Percentiles rank a stretch among this genome's conserved stretches.
Evolutionary conservation across 35 echinoderm and acorn worm species (phyloP).

Genomic region (Ophiothrix spiculata): DNA sequence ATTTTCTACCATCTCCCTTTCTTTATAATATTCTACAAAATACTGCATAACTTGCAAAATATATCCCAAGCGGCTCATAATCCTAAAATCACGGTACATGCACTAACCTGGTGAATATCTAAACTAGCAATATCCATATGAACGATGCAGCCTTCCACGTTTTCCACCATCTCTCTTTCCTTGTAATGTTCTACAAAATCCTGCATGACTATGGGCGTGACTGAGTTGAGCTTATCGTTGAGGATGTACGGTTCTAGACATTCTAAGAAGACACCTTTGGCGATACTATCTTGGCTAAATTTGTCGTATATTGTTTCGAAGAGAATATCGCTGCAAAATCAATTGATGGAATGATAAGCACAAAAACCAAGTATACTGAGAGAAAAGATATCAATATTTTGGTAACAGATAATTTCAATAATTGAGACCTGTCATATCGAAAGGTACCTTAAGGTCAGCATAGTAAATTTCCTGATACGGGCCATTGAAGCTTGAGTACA

Average conservation of each 20-base stretch:
- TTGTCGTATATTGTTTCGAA: conserved; percentile 84
- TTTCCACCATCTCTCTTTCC: conserved; percentile 76
- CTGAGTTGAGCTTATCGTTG: conserved; percentile 78
- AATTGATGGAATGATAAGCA: not conserved
- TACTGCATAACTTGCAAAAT: conserved; percentile 94
- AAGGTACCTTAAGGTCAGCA: no score
- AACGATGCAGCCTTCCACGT: conserved; percentile 94
- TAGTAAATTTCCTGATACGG: no score
- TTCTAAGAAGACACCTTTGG: conserved; percentile 90
- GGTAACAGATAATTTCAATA: not conserved
- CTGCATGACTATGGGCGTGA: conserved; percentile 80
- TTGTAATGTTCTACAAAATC: conserved; percentile 95
- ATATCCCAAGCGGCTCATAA: no score
- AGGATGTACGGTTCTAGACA: conserved; percentile 97
- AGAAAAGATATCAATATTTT: not conserved
- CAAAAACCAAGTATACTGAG: not conserved
- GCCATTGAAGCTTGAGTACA: no score
- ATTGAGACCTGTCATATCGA: no score
- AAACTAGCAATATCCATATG: conserved; percentile 94
- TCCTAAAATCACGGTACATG: no score
- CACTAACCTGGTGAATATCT: conserved; percentile 91
- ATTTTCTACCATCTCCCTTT: conserved; percentile 79
- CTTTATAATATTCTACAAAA: conserved; percentile 87
- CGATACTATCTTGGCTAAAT: conserved; percentile 79
- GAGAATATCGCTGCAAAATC: conserved; percentile 59